Evolutionary conservation across 2,888 invertebrate genomes (phyloP), one percentile per base, ranked within the genome.

Genomic region (Cheilosia grossa): DNA sequence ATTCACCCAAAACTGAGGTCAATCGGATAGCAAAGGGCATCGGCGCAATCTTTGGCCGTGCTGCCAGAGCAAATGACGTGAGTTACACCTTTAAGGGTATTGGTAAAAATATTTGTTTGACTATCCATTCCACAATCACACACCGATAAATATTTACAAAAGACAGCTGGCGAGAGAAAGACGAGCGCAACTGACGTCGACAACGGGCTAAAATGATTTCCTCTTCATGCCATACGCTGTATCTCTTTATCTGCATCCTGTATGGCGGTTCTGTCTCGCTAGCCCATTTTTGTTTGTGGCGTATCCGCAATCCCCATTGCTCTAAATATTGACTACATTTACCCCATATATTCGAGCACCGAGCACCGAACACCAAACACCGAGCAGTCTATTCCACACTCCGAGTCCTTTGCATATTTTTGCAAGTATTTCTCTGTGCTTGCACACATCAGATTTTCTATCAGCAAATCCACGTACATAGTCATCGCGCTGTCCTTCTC

Each of bases 341-440:
- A 30, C 37, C 59, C 24, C 49, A 70, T 40, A 70, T 51, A 51
- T 24, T 49, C 40, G 27, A n/a, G n/a, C n/a, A n/a, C n/a, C n/a
- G n/a, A n/a, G n/a, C n/a, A 21, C 21, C 21, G 21, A 21, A 2
- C 21, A 21, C 21, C 21, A 2, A 33, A 10, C 37, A 19, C 19
- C 9, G 15, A 15, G 59, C 33, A 24, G 37, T 19, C 47, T 44
- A n/a, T n/a, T 19, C 49, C 49, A 47, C 24, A 47, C 21, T 49
- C 27, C 24, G 58, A 59, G 51, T 69, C 69, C 47, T 58, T 58
- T 69, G 69, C 15, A 47, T 56, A 69, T 33, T 69, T 58, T 51
- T 51, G 21, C 9, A 4, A n/a, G 9, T 13, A 49, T 21, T 17
- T 5, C 24, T 51, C 24, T 13, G 27, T 17, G 21, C 10, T 17